Percentiles rank a stretch among this genome's conserved stretches.
Evolutionary conservation across 2,888 invertebrate species (phyloP).

Genomic region (Ormyrus pomaceus): DNA sequence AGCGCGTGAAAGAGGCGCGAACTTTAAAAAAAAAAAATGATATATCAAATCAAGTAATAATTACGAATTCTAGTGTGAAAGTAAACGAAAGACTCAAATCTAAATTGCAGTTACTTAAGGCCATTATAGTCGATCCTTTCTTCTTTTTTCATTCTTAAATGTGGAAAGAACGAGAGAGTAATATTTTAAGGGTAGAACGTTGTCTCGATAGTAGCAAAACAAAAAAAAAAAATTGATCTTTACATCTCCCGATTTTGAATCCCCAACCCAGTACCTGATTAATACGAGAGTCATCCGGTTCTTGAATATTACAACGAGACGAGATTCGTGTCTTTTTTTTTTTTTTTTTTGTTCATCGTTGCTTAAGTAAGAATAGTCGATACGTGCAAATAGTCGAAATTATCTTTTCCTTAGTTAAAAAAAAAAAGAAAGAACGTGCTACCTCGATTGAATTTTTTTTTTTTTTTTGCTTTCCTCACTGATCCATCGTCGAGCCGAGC

Average conservation of each 20-base stretch:
- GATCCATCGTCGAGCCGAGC: slow-evolving; percentile 44
- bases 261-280: slow-evolving; percentile 56
- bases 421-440: slow-evolving; percentile 33
- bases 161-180: slow-evolving; percentile 46
- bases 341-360: slow-evolving; percentile 37
- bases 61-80: slow-evolving; percentile 52
- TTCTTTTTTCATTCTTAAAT: slow-evolving; percentile 41
- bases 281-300: slow-evolving; percentile 55
- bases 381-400: slow-evolving; percentile 55
- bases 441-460: slow-evolving; percentile 47
- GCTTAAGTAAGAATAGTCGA: slow-evolving; percentile 47
- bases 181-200: slow-evolving; percentile 52
- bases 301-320: slow-evolving; percentile 49
- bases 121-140: slow-evolving; percentile 51
- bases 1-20: slow-evolving; percentile 4
- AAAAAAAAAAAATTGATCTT: slow-evolving; percentile 37
- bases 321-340: slow-evolving; percentile 33
- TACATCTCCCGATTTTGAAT: slow-evolving; percentile 34
- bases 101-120: slow-evolving; percentile 58
- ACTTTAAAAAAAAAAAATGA: slow-evolving; percentile 34
- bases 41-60: slow-evolving; percentile 52
- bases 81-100: slow-evolving; percentile 58
- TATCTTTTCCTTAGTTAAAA: slow-evolving; percentile 45
- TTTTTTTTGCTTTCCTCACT: slow-evolving; percentile 7
- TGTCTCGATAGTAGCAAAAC: slow-evolving; percentile 6